Conservation (phyloP, 2,797 vertebrate genomes). For the Cephalopachus bancanus region DNA sequence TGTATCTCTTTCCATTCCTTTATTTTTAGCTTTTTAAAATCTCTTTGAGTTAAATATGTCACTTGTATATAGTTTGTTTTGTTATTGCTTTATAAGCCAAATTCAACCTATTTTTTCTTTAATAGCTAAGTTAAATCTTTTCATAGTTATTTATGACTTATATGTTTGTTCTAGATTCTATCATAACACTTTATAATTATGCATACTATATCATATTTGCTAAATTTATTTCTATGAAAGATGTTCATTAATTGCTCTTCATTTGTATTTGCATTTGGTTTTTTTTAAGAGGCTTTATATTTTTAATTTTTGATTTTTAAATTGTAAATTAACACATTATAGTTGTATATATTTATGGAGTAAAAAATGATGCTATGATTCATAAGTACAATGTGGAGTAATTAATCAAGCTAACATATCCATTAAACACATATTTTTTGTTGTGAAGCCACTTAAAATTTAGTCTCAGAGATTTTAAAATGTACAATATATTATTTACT, state of each 20-base stretch:
- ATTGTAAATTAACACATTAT: background rate
- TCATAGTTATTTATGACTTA: background rate
- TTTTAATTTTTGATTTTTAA: background rate
- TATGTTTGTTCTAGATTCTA: background rate
- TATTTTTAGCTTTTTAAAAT: background rate
- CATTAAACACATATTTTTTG: background rate
- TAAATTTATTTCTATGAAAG: background rate
- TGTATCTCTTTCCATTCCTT: background rate
- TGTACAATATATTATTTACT: background rate
- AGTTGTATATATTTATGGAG: background rate
- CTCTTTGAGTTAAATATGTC: background rate
- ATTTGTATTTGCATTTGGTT: background rate
- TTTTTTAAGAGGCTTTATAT: background rate
- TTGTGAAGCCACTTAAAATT: background rate
- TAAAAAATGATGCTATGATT: background rate
- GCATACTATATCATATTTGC: background rate
- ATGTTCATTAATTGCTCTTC: background rate
- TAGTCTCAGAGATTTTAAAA: background rate
- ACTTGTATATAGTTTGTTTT: background rate
- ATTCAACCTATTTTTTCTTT: background rate
- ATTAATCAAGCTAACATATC: background rate
- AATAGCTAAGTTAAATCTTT: background rate
- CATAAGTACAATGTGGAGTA: background rate
- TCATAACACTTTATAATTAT: background rate
- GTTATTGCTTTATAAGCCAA: background rate